A percentile compares a stretch with the other conserved stretches of the same genome.
These are phyloP conservation scores for Ptilodon capucinus DNA, from an alignment of 2,888 invertebrate genomes.

Conservation along the genomic window DNA sequence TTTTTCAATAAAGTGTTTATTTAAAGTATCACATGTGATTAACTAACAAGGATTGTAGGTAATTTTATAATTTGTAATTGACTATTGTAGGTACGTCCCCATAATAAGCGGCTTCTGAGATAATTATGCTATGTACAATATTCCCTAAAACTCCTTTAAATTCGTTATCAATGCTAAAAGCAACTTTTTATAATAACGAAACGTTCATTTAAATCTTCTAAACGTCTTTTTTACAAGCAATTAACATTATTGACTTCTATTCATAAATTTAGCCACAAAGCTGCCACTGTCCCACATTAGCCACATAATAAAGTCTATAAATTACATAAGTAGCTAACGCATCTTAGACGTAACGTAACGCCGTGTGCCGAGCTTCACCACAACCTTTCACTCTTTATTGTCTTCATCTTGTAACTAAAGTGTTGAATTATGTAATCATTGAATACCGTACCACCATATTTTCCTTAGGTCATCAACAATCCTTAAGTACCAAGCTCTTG, in stretches of 20 bases:
- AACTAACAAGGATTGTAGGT: too few relatives aligned
- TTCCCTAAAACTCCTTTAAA: too few relatives aligned
- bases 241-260: background rate
- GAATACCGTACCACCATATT: conserved; percentile 4
- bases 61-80: too few relatives aligned
- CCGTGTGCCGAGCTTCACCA: conserved; percentile 8
- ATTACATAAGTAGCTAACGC: conserved; percentile 11
- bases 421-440: conserved; percentile 11
- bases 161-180: too few relatives aligned
- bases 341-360: conserved; percentile 11
- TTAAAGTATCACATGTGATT: background rate
- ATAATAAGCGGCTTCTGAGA: too few relatives aligned
- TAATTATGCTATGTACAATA: too few relatives aligned
- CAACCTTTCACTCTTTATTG: conserved; percentile 25
- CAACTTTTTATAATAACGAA: too few relatives aligned
- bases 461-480: background rate
- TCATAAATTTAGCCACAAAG: background rate
- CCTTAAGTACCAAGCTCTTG: background rate
- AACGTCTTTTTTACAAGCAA: too few relatives aligned
- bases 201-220: too few relatives aligned
- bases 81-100: too few relatives aligned
- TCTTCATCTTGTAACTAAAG: conserved; percentile 9
- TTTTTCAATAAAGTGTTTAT: background rate
- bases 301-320: background rate
- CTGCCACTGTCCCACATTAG: background rate